Percentiles rank a stretch among this genome's conserved stretches.
Conservation (phyloP, 2,888 invertebrate species). For the Megastigmus dorsalis region DNA sequence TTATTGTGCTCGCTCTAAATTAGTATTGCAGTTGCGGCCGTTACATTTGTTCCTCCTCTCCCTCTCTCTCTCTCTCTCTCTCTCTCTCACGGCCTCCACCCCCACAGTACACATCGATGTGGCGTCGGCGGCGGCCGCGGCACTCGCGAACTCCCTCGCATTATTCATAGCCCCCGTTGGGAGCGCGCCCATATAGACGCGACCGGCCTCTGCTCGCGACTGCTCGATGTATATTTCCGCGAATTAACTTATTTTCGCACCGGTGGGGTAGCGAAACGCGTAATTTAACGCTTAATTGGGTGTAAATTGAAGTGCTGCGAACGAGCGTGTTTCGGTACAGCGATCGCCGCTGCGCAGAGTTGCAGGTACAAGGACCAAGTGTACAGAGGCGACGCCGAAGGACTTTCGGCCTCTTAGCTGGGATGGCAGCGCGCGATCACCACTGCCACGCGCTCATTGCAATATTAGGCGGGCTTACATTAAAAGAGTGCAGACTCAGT, state of each 20-base stretch:
- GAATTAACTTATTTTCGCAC: slow-evolving; percentile 24
- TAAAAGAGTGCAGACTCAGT: slow-evolving; percentile 21
- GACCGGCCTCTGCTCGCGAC: too few relatives aligned
- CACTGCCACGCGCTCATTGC: too few relatives aligned
- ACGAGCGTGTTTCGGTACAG: not conserved
- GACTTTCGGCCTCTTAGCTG: not conserved
- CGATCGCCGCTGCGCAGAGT: too few relatives aligned
- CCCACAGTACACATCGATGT: not conserved
- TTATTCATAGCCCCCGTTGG: slow-evolving; percentile 26
- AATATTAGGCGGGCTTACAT: slow-evolving; percentile 5
- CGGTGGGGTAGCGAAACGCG: not conserved
- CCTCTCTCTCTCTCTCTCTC: not conserved
- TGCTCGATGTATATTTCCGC: not conserved
- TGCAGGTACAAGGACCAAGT: not conserved
- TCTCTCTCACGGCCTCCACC: not conserved
- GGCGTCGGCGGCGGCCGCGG: too few relatives aligned
- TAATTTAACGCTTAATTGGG: slow-evolving; percentile 40
- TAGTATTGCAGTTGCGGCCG: slow-evolving; percentile 45
- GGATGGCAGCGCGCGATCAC: too few relatives aligned
- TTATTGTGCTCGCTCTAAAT: slow-evolving; percentile 37
- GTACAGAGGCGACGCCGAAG: not conserved
- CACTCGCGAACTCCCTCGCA: not conserved
- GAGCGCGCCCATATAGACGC: not conserved
- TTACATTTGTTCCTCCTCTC: slow-evolving; percentile 16
- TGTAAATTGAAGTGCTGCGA: slow-evolving; percentile 7